Percentiles rank a stretch among this genome's conserved stretches.
Evolutionary conservation across 2,797 vertebrate genomes (phyloP).

Genomic region (Iguana delicatissima): DNA sequence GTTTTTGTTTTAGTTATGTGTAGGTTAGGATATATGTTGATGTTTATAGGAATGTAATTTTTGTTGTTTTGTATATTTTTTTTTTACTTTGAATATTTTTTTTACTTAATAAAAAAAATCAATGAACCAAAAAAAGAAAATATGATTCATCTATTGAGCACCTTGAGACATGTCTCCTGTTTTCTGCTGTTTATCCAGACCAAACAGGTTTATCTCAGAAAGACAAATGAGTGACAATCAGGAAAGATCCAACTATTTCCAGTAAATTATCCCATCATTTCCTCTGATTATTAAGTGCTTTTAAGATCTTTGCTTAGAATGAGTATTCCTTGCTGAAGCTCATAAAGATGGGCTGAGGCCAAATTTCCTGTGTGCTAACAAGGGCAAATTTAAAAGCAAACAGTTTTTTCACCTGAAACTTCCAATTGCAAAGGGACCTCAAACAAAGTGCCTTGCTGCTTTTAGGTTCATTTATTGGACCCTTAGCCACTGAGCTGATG

Average conservation of each 20-base stretch:
- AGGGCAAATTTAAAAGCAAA: neutral
- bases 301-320: neutral
- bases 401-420: neutral
- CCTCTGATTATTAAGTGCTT: neutral
- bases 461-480: constrained; percentile 4
- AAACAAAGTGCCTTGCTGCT: neutral
- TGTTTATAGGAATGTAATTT: too few relatives aligned
- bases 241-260: constrained; percentile 1
- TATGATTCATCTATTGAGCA: too few relatives aligned
- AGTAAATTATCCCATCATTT: neutral
- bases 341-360: neutral
- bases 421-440: neutral
- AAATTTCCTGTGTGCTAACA: neutral
- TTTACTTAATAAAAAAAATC: too few relatives aligned
- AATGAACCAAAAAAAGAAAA: too few relatives aligned
- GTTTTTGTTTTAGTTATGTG: too few relatives aligned
- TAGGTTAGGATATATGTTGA: too few relatives aligned
- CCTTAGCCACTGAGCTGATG: constrained; percentile 1
- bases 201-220: neutral
- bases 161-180: too few relatives aligned
- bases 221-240: neutral
- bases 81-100: too few relatives aligned
- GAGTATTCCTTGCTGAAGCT: neutral
- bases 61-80: too few relatives aligned
- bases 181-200: neutral